These are phyloP conservation scores for Chinchilla lanigera DNA, from an alignment of 2,113 vertebrate species.

Conservation along the genomic window DNA sequence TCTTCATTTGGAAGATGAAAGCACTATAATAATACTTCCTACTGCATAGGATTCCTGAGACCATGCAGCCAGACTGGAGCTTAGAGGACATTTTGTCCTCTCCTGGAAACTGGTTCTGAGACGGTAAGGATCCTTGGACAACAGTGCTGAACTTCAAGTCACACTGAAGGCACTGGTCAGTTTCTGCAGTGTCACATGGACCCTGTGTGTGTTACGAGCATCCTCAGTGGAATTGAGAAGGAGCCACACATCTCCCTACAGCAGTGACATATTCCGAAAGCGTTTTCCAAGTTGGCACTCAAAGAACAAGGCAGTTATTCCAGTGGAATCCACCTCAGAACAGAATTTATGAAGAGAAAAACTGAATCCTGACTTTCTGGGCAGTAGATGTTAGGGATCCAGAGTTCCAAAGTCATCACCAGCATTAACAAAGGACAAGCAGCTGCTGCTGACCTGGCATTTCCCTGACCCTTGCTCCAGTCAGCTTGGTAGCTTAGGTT, in stretches of 20 bases:
- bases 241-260: rapidly evolving
- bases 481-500: rapidly evolving
- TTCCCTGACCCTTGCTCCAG: rapidly evolving
- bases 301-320: background rate
- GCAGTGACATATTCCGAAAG: rapidly evolving
- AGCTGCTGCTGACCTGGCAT: rapidly evolving
- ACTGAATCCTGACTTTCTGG: background rate
- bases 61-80: background rate
- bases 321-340: rapidly evolving
- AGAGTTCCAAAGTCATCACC: background rate
- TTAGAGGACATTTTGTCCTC: too few species aligned
- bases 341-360: background rate
- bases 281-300: background rate
- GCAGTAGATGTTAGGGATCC: background rate
- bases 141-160: background rate
- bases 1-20: background rate
- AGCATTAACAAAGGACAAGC: too few species aligned
- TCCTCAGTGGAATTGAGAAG: rapidly evolving
- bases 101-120: rapidly evolving
- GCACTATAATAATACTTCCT: background rate
- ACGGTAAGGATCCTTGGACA: background rate
- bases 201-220: too few species aligned
- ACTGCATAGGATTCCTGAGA: background rate
- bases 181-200: rapidly evolving
- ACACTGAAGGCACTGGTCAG: background rate